phyloP scores from a whole-genome alignment of 2,888 invertebrate genomes.

The Aspidapion aeneum region DNA sequence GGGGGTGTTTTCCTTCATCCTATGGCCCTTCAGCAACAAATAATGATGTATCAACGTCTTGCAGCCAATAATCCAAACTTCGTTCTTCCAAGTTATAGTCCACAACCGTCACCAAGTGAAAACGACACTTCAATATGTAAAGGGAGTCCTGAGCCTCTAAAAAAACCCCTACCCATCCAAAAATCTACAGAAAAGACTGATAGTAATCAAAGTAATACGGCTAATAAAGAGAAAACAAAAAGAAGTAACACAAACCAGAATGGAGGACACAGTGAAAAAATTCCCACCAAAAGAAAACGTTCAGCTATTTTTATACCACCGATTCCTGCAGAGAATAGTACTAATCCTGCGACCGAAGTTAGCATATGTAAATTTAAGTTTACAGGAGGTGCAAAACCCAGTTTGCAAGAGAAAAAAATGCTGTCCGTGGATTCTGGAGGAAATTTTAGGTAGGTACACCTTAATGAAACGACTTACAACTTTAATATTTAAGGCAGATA shows the following conservation, averaged over 20 bases:
- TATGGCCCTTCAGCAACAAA: conserved; percentile 65
- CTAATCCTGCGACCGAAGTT: conserved; percentile 76
- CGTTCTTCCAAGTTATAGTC: conserved; percentile 36
- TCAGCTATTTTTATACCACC: conserved; percentile 84
- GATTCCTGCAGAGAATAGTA: conserved; percentile 68
- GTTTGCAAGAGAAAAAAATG: conserved; percentile 88
- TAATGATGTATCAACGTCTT: conserved; percentile 72
- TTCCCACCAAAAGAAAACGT: conserved; percentile 68
- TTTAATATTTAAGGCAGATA: too few relatives aligned
- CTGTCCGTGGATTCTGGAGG: conserved; percentile 86
- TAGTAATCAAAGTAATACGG: conserved; percentile 41
- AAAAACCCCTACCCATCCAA: conserved; percentile 29
- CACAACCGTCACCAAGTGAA: conserved; percentile 37
- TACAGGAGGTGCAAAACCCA: conserved; percentile 86
- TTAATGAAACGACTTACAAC: too few relatives aligned
- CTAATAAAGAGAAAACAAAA: conserved; percentile 42
- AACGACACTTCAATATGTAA: conserved; percentile 38
- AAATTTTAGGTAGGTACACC: conserved; percentile 78
- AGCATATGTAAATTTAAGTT: conserved; percentile 90
- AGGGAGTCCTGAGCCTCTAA: conserved; percentile 23
- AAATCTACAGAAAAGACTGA: conserved; percentile 48
- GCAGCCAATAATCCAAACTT: conserved; percentile 52
- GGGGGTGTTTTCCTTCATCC: conserved; percentile 71
- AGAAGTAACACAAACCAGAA: conserved; percentile 38
- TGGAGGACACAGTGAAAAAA: conserved; percentile 39